Evolutionary conservation across 1,140 invertebrate genomes (phyloP).

Genomic region (Oryctes rhinoceros): DNA sequence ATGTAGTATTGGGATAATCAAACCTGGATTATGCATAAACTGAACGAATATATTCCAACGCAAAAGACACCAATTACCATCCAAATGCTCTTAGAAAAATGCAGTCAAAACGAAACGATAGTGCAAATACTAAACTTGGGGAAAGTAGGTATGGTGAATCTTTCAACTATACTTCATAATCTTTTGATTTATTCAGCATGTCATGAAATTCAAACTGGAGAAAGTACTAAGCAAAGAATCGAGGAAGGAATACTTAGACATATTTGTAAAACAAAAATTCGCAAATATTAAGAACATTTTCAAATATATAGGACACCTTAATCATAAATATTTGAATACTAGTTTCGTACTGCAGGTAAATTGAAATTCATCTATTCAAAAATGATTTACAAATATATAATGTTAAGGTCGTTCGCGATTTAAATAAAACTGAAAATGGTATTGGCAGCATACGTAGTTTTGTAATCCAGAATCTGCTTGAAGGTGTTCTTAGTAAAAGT

Average conservation of each 20-base stretch:
- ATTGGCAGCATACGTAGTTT: neutral
- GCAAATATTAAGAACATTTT: neutral
- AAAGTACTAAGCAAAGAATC: neutral
- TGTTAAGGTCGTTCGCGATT: neutral
- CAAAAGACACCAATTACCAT: neutral
- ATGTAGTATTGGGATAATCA: constrained; percentile 22
- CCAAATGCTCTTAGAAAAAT: neutral
- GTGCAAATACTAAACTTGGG: neutral
- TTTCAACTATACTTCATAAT: neutral
- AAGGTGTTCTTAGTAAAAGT: neutral
- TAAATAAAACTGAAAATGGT: neutral
- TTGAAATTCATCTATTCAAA: neutral
- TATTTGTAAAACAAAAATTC: neutral
- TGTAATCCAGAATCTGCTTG: neutral
- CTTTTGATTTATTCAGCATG: neutral
- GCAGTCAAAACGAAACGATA: constrained; percentile 2
- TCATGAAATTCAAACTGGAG: neutral
- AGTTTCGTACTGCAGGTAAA: neutral
- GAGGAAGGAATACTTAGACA: neutral
- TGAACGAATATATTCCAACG: neutral
- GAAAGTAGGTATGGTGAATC: neutral
- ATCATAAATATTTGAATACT: constrained; percentile 8
- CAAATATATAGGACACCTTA: neutral
- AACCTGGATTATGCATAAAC: neutral
- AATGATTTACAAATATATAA: neutral